A percentile compares a stretch with the other conserved stretches of the same genome.
phyloP scores from a whole-genome alignment of 2,797 vertebrate species.

The Melopsittacus undulatus region DNA sequence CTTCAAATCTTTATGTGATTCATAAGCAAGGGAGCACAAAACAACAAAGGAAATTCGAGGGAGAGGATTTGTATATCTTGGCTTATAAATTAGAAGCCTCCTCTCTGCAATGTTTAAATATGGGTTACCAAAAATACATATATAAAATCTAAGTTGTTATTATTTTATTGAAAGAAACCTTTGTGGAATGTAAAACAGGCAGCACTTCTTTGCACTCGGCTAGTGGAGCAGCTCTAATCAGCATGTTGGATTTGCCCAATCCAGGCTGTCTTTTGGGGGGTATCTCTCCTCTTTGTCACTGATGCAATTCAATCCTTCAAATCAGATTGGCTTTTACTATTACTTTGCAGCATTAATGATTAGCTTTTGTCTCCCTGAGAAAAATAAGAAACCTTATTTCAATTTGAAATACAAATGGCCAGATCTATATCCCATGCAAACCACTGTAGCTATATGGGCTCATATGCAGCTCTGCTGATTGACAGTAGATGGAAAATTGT shows the following conservation, averaged over 20 bases:
- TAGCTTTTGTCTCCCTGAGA: background rate
- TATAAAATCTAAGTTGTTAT: conserved; percentile 22
- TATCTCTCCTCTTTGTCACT: background rate
- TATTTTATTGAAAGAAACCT: background rate
- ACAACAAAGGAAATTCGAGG: conserved; percentile 70
- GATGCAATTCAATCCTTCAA: background rate
- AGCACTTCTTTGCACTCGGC: background rate
- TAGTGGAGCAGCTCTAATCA: conserved; percentile 4
- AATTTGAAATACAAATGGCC: background rate
- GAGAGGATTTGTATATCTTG: conserved; percentile 63
- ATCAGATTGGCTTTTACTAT: background rate
- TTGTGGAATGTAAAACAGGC: conserved; percentile 25
- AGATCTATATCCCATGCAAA: background rate
- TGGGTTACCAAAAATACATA: background rate
- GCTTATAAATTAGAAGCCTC: conserved; percentile 62
- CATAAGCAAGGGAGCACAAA: conserved; percentile 58
- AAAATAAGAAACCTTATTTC: background rate
- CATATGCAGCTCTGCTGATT: background rate
- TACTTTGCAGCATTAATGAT: background rate
- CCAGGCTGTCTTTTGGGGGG: background rate
- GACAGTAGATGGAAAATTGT: background rate
- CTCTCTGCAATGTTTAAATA: conserved; percentile 37
- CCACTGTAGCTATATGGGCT: rapidly evolving
- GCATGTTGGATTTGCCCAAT: conserved; percentile 1
- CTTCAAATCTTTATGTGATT: conserved; percentile 74